phyloP scores from a whole-genome alignment of 2,113 vertebrate species.

The Oreochromis tanganicae region DNA sequence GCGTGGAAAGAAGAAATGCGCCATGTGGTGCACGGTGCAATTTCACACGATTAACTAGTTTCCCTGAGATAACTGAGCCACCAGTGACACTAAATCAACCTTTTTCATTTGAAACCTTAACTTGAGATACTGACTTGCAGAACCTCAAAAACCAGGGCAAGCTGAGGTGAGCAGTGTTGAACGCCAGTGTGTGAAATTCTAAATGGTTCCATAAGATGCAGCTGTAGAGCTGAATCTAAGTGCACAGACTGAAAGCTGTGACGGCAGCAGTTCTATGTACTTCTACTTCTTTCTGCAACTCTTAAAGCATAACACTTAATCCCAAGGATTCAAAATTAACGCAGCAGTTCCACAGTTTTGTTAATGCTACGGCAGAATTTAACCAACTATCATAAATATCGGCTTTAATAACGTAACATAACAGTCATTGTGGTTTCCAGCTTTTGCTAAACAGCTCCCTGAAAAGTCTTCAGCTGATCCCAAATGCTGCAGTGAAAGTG shows the following conservation, averaged over 20 bases:
- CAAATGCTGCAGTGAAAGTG: not conserved
- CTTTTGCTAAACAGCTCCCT: not conserved
- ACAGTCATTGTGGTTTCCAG: not conserved
- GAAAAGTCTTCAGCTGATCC: not conserved
- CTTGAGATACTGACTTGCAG: not conserved
- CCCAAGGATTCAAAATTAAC: not conserved
- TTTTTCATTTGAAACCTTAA: conserved; percentile 6
- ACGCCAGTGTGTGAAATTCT: not conserved
- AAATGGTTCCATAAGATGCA: not conserved
- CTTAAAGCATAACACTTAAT: not conserved
- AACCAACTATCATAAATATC: not conserved
- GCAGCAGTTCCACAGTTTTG: not conserved
- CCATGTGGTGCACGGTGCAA: not conserved
- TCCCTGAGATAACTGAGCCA: conserved; percentile 6
- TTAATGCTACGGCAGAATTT: not conserved
- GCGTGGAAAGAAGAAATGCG: not conserved
- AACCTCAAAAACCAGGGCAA: not conserved
- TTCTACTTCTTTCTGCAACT: not conserved
- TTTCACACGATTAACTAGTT: conserved; percentile 43
- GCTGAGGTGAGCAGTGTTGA: not conserved
- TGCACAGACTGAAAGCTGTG: not conserved
- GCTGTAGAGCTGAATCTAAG: not conserved
- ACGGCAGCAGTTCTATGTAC: not conserved
- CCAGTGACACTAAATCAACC: conserved; percentile 8
- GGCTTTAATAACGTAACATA: not conserved